Conservation (phyloP, 2,113 vertebrate species). For the Tylochromis polylepis region DNA sequence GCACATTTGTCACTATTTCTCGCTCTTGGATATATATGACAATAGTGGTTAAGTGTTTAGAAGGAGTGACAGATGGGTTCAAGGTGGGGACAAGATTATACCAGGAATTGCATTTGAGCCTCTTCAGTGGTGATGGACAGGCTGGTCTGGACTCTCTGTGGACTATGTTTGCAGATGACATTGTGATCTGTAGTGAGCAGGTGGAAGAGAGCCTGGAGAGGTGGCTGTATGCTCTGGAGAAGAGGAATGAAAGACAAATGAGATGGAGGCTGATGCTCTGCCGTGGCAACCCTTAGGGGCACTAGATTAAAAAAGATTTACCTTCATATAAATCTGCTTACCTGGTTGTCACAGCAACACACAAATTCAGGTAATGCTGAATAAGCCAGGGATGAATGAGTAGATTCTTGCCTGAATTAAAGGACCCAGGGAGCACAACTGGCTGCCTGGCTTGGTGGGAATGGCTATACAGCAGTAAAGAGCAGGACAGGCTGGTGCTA, state of each 20-base stretch:
- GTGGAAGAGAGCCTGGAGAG: background rate
- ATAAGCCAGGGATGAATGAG: background rate
- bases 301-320: background rate
- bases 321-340: background rate
- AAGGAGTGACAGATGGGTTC: background rate
- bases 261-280: accelerated
- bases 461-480: background rate
- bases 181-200: background rate
- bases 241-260: background rate
- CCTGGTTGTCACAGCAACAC: background rate
- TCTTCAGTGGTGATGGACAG: background rate
- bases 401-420: background rate
- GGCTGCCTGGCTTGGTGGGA: background rate
- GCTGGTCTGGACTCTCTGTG: background rate
- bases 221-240: background rate
- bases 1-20: too few species aligned
- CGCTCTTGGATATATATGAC: too few species aligned
- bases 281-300: background rate
- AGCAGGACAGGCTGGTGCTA: background rate
- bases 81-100: background rate
- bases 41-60: background rate
- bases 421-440: accelerated
- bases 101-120: background rate
- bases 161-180: background rate
- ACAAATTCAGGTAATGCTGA: background rate